Conservation (phyloP, 2,888 invertebrate species). For the Erebia palarica region DNA sequence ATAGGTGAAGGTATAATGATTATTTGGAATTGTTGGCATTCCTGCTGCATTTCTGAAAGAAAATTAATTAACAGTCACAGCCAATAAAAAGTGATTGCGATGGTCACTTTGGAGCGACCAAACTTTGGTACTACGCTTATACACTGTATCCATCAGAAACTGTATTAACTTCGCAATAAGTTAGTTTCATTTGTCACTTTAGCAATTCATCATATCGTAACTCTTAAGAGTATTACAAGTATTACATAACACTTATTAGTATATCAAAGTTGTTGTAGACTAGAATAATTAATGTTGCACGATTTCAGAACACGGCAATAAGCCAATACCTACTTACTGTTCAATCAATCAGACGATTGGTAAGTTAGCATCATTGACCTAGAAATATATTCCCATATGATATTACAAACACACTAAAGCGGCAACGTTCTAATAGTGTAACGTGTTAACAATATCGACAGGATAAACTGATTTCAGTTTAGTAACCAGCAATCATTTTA, state of each 20-base stretch:
- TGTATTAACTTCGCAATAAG: too few relatives aligned
- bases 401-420: not conserved
- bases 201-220: constrained; percentile 1
- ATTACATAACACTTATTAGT: not conserved
- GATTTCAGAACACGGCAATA: constrained; percentile 30
- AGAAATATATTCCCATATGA: constrained; percentile 50
- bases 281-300: constrained; percentile 24
- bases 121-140: too few relatives aligned
- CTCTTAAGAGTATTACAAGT: not conserved
- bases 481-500: too few relatives aligned
- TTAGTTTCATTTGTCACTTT: not conserved
- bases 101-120: too few relatives aligned
- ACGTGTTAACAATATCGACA: not conserved
- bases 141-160: too few relatives aligned
- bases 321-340: constrained; percentile 19
- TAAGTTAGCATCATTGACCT: constrained; percentile 67
- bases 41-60: too few relatives aligned
- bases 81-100: too few relatives aligned
- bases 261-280: not conserved
- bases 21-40: too few relatives aligned
- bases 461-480: too few relatives aligned
- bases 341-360: constrained; percentile 36
- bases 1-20: too few relatives aligned
- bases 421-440: not conserved
- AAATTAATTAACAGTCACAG: too few relatives aligned